Base-by-base conservation (phyloP, 2,113 vertebrate species). In the Antechinus flavipes region DNA sequence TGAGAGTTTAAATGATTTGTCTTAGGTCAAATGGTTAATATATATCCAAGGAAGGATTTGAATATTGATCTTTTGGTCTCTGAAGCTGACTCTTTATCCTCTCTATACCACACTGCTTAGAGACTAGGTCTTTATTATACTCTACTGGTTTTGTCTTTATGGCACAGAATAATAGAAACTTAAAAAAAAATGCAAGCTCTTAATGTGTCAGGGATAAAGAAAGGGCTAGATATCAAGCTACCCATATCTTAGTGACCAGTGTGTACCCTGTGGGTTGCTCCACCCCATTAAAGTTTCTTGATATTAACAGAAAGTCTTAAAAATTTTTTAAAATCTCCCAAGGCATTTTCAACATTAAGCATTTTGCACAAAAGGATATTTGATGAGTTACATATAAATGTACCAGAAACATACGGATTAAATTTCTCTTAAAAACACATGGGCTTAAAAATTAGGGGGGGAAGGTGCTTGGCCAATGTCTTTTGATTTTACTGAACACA, bases 401-500 rank as follows among this genome's bases (percentile, higher is more conserved):
- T 96, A 91, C 96, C 95, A 96, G 16, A 97, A 96, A 96, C 98
- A 98, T 97, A 98, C 90, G 97, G 98, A 98, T 97, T 97, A 92
- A 95, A 98, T 98, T 97, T 98, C 97, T 96, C 97, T 97, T 97
- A 93, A 97, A 97, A 97, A 98, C 97, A 98, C 96, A 97, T 93
- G 97, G 97, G 96, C 93, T 98, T 97, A 97, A 97, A 98, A 97
- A 97, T 97, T 97, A 95, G 89, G 95, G 91, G 91, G n/a, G 94
- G 94, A 89, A 95, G 96, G 96, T 95, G 49, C 96, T 95, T 95
- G 93, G 97, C 96, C 95, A 97, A 90, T 97, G 94, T 96, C 95
- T 98, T 97, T 97, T 96, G 98, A 96, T 97, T 98, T 97, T 95
- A 47, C 94, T 97, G 96, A 98, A 98, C 97, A 98, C 96, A 98